Conservation (phyloP, 1,140 invertebrate genomes). For the Orchestia grillus region DNA sequence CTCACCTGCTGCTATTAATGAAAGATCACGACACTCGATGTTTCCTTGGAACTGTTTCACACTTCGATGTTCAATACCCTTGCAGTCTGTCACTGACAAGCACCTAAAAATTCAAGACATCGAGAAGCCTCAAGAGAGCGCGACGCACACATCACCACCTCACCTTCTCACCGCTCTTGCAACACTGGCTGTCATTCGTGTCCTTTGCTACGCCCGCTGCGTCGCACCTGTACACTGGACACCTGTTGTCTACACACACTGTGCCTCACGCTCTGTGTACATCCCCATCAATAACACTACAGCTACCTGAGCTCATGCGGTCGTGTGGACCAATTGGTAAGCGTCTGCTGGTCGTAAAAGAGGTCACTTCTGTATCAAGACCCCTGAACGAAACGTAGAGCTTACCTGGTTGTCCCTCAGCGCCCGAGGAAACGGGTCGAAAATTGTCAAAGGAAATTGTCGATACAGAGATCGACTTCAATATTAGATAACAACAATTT, state of each 20-base stretch:
- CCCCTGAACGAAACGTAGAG: no score
- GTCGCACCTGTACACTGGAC: neutral
- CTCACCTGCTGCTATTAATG: neutral
- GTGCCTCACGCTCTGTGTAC: neutral
- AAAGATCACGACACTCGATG: neutral
- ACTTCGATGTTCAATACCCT: neutral
- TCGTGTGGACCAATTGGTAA: neutral
- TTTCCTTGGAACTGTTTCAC: neutral
- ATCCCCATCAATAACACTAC: neutral
- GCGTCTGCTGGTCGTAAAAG: neutral
- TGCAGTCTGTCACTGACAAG: neutral
- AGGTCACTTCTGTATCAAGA: no score
- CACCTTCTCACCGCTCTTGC: neutral
- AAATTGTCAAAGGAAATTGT: no score
- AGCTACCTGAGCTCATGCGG: neutral
- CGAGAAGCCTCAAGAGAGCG: neutral
- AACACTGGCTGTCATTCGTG: neutral
- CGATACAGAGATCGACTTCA: no score
- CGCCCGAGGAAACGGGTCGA: no score
- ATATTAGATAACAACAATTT: no score
- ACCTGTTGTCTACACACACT: neutral
- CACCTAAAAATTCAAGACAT: conserved; percentile 22
- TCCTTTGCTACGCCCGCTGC: neutral
- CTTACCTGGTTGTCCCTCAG: no score
- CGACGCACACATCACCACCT: neutral